Conservation (phyloP, 2,113 vertebrate species). For the Zeus faber region DNA sequence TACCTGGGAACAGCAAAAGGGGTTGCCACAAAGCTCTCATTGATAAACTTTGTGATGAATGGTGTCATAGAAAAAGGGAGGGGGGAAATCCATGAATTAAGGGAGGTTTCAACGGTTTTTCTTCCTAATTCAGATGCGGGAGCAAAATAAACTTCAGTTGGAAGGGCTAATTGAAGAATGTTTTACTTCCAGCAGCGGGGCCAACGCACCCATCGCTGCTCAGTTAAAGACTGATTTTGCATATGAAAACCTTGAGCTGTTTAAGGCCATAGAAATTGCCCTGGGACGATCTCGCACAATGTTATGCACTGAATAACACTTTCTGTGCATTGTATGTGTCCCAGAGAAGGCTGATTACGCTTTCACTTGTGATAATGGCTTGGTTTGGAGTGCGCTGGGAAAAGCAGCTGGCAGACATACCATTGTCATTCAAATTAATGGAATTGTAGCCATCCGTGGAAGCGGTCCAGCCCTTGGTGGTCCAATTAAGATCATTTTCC, state of each 20-base stretch:
- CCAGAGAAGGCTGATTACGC: conserved; percentile 56
- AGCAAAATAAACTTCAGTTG: conserved; percentile 68
- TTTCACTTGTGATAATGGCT: conserved; percentile 65
- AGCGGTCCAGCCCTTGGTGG: conserved; percentile 39
- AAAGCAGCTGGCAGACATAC: conserved; percentile 65
- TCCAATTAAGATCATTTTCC: conserved; percentile 65
- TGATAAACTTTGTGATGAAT: conserved; percentile 69
- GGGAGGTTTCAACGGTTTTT: conserved; percentile 55
- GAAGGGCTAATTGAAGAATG: conserved; percentile 45
- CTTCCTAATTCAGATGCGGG: conserved; percentile 46
- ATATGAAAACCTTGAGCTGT: conserved; percentile 62
- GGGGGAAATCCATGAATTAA: conserved; percentile 50
- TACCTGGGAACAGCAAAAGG: conserved; percentile 58
- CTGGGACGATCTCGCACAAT: conserved; percentile 46
- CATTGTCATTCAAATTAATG: conserved; percentile 72
- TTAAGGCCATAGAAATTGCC: conserved; percentile 49
- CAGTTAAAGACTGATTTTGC: conserved; percentile 55
- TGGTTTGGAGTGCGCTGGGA: conserved; percentile 65
- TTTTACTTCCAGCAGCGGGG: conserved; percentile 48
- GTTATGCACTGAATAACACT: conserved; percentile 60
- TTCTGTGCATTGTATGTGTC: conserved; percentile 53
- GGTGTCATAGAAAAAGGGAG: conserved; percentile 66
- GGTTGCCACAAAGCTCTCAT: conserved; percentile 70
- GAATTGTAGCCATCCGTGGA: conserved; percentile 55
- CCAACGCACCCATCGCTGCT: conserved; percentile 39